Percentiles rank a stretch among this genome's conserved stretches.
These are phyloP conservation scores for Cossypha dichroa DNA, from an alignment of 2,797 vertebrate species.

Conservation along the genomic window DNA sequence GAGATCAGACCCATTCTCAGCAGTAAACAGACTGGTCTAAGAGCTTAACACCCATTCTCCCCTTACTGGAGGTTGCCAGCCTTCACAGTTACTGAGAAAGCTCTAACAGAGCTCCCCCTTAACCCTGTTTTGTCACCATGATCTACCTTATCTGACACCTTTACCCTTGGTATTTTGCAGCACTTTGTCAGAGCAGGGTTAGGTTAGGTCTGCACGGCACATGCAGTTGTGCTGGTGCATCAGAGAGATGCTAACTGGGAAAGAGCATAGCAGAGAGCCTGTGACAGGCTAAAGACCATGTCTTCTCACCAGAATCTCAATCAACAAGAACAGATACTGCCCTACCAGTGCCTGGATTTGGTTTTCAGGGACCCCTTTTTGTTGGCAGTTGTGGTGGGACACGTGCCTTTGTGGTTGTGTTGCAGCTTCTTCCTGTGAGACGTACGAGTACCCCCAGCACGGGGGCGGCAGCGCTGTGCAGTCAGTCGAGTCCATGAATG, in stretches of 20 bases:
- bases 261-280: neutral
- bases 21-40: neutral
- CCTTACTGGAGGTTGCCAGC: neutral
- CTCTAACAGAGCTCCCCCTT: neutral
- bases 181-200: neutral
- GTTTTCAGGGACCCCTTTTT: neutral
- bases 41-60: neutral
- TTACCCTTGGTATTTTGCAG: neutral
- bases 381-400: neutral
- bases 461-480: slow-evolving; percentile 81
- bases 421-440: slow-evolving; percentile 95
- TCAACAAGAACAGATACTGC: neutral
- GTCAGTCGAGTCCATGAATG: slow-evolving; percentile 88
- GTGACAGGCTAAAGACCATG: neutral
- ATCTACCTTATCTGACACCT: neutral
- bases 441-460: slow-evolving; percentile 87
- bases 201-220: fast-evolving
- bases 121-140: neutral
- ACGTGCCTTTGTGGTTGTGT: neutral
- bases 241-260: neutral
- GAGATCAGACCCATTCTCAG: neutral
- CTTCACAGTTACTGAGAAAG: neutral
- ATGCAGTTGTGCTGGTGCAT: fast-evolving
- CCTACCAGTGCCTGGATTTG: neutral
- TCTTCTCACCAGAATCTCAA: neutral